Base-by-base conservation (phyloP, 2,888 invertebrate genomes). In the Cantharis rufa region DNA sequence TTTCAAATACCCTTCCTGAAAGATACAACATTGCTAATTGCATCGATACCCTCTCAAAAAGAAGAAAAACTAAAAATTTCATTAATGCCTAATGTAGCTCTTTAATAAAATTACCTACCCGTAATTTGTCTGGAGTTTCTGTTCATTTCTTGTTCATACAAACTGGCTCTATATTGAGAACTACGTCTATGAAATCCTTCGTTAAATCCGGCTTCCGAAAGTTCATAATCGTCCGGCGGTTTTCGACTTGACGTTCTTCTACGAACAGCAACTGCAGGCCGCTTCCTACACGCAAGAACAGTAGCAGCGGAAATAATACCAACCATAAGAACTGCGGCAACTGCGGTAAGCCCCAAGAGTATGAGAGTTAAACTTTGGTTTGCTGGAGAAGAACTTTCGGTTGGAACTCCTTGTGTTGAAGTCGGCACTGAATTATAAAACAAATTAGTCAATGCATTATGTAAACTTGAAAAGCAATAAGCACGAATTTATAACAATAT, bases 161-260 rank as follows among this genome's bases (percentile, higher is more conserved):
- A 84, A 79, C 88, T 88, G 13, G 88, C 87, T 76, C 88, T 83
- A 79, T 88, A 88, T 79, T 88, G 86, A 18, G 87, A 86, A 78
- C 88, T 88, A 72, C 88, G 82, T 72, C 88, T 80, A 48, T 88
- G 88, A 79, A 89, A 89, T 11, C 86, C 88, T 71, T 88, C 88
- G 18, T 87, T 87, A 79, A 89, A 89, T 15, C 88, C 88, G 18
- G 86, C 87, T 75, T 88, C 88, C 3, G 87, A 86, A 69, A 87
- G 84, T 78, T 88, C 88, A 68, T 86, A 82, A 63, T 88, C 87
- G 62, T 88, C 87, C n/a, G 86, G 85, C 64, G 86, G 84, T 81
- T 87, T 87, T 78, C 82, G 79, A 69, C 78, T 82, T 73, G 81
- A 77, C 81, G 85, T 80, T 83, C 75, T 83, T 75, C 81, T 81